Conservation (phyloP, 64 coral and sea anemone genomes). For the Pocillopora damicornis region DNA sequence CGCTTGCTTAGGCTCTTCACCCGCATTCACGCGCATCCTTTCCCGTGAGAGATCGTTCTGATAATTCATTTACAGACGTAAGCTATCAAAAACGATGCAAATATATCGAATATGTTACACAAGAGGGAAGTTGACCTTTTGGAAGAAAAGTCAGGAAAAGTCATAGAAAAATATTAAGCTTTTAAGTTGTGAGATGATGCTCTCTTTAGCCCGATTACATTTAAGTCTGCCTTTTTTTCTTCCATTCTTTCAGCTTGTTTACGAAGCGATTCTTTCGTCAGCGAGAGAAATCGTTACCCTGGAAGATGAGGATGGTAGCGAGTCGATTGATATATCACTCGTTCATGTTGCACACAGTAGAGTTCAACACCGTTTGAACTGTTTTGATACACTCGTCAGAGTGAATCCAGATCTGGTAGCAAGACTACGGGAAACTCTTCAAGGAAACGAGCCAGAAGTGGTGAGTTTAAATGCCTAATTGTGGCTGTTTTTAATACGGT, state of each 20-base stretch:
- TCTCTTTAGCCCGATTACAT: too few relatives aligned
- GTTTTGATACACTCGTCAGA: slow-evolving; percentile 48
- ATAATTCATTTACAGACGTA: too few relatives aligned
- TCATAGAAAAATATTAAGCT: too few relatives aligned
- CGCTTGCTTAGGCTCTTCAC: too few relatives aligned
- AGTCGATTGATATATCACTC: slow-evolving; percentile 53
- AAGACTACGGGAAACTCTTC: background rate
- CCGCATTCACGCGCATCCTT: too few relatives aligned
- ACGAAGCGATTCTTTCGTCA: slow-evolving; percentile 23
- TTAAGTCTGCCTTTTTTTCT: background rate
- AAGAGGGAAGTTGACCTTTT: too few relatives aligned
- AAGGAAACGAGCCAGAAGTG: slow-evolving; percentile 31
- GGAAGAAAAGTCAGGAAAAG: too few relatives aligned
- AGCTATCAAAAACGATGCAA: too few relatives aligned
- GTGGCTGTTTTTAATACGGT: too few relatives aligned
- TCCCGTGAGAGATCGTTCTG: too few relatives aligned
- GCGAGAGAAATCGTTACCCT: slow-evolving; percentile 36
- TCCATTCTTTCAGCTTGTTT: slow-evolving; percentile 39
- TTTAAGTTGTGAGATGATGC: too few relatives aligned
- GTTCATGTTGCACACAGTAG: slow-evolving; percentile 64
- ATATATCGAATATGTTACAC: too few relatives aligned
- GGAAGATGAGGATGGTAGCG: slow-evolving; percentile 7
- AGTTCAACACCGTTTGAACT: slow-evolving; percentile 47
- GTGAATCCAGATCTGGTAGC: slow-evolving; percentile 4
- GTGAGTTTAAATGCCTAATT: slow-evolving; percentile 16